Conservation (phyloP, 2,797 vertebrate species). For the Sebastiscus albofasciatus region DNA sequence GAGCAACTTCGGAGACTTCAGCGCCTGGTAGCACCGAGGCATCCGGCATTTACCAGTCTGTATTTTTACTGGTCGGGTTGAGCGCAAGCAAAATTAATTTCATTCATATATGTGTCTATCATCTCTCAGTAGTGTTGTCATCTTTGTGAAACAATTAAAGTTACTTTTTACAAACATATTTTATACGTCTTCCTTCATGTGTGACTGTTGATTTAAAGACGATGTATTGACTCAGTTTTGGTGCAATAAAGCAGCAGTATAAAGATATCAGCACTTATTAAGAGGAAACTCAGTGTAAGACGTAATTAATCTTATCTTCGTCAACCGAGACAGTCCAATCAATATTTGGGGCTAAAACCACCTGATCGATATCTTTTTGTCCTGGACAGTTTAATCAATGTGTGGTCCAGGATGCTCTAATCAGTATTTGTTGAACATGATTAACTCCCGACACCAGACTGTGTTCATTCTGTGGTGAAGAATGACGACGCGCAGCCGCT, state of each 20-base stretch:
- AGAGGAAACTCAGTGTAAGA: background rate
- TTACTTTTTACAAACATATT: background rate
- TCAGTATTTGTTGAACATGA: slow-evolving; percentile 7
- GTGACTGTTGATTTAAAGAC: background rate
- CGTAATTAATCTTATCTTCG: background rate
- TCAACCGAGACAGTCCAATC: background rate
- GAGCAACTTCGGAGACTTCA: slow-evolving; percentile 91
- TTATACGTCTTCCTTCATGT: background rate
- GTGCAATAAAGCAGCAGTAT: background rate
- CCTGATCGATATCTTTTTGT: slow-evolving; percentile 1
- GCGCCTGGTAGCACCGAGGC: slow-evolving; percentile 89
- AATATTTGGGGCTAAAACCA: slow-evolving; percentile 3
- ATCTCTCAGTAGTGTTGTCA: background rate
- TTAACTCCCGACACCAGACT: background rate
- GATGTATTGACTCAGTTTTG: background rate
- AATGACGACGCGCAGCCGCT: background rate
- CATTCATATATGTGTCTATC: background rate
- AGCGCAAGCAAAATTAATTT: background rate
- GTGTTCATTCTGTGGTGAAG: background rate
- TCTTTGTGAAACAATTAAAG: slow-evolving; percentile 50
- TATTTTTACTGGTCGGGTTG: background rate
- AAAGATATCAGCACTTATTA: background rate
- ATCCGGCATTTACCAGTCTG: background rate
- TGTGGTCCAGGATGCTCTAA: background rate
- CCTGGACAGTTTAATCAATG: background rate